A percentile compares a stretch with the other conserved stretches of the same genome.
Conservation (phyloP, 2,797 vertebrate species). For the Chlorospingus semifuscus region DNA sequence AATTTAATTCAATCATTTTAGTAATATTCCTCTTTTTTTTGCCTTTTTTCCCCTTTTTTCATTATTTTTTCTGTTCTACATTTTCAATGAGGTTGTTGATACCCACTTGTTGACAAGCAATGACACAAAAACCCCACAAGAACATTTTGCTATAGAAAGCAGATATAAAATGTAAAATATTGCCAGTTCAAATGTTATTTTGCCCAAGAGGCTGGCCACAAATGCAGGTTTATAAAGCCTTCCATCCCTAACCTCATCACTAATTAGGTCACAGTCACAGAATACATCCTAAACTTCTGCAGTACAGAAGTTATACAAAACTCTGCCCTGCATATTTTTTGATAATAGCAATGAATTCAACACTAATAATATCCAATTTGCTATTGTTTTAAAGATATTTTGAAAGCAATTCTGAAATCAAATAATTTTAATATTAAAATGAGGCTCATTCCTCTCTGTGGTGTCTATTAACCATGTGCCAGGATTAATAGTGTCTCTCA, state of each 20-base stretch:
- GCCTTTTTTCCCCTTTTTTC: rapidly evolving
- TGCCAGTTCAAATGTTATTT: not conserved
- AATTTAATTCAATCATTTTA: not conserved
- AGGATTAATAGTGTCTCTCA: not conserved
- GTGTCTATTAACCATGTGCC: not conserved
- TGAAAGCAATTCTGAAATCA: not conserved
- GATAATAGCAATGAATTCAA: not conserved
- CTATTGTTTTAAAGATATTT: not conserved
- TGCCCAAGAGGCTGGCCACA: not conserved
- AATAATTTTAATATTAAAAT: not conserved
- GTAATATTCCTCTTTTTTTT: not conserved
- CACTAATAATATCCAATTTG: not conserved
- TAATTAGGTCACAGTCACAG: not conserved
- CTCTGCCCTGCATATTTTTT: not conserved
- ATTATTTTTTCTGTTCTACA: not conserved
- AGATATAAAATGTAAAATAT: not conserved
- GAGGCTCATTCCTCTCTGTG: rapidly evolving
- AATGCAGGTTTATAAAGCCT: not conserved
- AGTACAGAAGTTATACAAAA: not conserved
- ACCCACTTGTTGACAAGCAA: not conserved
- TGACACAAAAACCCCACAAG: not conserved
- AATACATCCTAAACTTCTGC: not conserved
- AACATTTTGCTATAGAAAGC: not conserved
- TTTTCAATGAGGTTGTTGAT: not conserved
- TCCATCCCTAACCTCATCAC: not conserved